Evolutionary conservation across 2,888 invertebrate genomes (phyloP).

Genomic region (Microlaimidae sp.): DNA sequence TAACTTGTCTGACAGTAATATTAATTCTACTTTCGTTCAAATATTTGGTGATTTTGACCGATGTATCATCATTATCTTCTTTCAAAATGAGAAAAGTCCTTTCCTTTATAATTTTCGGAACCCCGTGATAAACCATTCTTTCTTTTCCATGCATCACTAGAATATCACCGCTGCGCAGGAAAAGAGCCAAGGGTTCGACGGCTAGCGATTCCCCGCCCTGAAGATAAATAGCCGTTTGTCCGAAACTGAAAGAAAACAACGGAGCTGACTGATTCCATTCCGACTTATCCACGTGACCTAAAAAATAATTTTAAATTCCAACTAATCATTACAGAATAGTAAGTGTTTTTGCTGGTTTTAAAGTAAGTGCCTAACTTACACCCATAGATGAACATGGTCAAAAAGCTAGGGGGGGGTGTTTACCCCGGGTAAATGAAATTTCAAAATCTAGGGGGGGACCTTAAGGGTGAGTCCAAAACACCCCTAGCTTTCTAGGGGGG

Average conservation of each 20-base stretch:
- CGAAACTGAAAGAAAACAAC: slow-evolving; percentile 77
- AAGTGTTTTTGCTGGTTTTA: too few species aligned
- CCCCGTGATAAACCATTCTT: slow-evolving; percentile 74
- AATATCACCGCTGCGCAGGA: slow-evolving; percentile 71
- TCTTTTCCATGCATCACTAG: slow-evolving; percentile 70
- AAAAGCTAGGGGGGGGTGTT: too few species aligned
- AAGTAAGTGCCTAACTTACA: too few species aligned
- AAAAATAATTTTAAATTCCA: too few species aligned
- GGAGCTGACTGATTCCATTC: slow-evolving; percentile 70
- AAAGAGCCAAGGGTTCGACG: slow-evolving; percentile 42
- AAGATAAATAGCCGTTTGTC: slow-evolving; percentile 80
- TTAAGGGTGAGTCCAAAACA: too few species aligned
- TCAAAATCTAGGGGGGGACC: too few species aligned
- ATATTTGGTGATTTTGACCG: slow-evolving; percentile 41
- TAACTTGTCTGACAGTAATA: slow-evolving; percentile 84
- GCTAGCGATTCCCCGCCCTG: slow-evolving; percentile 52
- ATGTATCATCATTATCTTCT: slow-evolving; percentile 44
- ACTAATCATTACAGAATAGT: too few species aligned
- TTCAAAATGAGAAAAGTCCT: slow-evolving; percentile 31
- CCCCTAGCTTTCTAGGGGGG: too few species aligned
- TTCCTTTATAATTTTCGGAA: slow-evolving; percentile 54
- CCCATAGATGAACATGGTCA: too few species aligned
- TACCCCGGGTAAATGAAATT: too few species aligned
- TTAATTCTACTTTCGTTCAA: slow-evolving; percentile 62
- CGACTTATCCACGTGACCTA: slow-evolving; percentile 75